Conservation (phyloP, 2,888 invertebrate species). For the Dysmachus trigonus region DNA sequence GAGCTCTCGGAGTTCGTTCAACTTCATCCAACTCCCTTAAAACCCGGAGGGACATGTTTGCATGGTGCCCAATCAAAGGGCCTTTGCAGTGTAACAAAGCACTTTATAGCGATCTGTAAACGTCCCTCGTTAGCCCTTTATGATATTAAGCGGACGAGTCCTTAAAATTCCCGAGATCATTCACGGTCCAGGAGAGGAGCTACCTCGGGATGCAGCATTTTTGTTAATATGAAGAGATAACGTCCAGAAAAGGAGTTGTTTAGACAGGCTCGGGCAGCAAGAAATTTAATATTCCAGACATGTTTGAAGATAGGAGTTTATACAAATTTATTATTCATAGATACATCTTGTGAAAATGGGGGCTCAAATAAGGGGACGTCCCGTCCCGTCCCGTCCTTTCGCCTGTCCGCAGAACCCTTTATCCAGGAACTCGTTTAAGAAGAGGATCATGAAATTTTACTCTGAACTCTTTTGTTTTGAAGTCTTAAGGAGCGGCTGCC, state of each 20-base stretch:
- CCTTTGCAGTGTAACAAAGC: background rate
- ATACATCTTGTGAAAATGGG: conserved; percentile 34
- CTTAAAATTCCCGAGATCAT: background rate
- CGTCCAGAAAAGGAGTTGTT: conserved; percentile 17
- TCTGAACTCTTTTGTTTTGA: background rate
- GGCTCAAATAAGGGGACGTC: background rate
- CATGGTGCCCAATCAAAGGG: background rate
- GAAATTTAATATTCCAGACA: conserved; percentile 49
- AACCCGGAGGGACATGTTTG: background rate
- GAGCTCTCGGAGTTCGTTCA: background rate
- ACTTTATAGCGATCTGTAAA: background rate
- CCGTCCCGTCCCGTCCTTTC: background rate
- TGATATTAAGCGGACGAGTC: background rate
- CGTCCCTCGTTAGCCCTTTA: background rate
- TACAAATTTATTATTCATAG: conserved; percentile 50
- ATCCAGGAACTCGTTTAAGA: conserved; percentile 5
- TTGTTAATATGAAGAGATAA: conserved; percentile 27
- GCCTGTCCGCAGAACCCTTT: background rate
- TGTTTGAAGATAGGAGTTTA: conserved; percentile 48
- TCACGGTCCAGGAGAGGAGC: background rate
- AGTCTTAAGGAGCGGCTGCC: background rate
- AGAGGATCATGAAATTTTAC: conserved; percentile 8
- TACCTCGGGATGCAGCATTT: background rate
- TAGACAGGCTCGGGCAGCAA: background rate
- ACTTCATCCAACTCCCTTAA: background rate